phyloP scores from a whole-genome alignment of 2,888 invertebrate genomes.

The Nyleta sp. region DNA sequence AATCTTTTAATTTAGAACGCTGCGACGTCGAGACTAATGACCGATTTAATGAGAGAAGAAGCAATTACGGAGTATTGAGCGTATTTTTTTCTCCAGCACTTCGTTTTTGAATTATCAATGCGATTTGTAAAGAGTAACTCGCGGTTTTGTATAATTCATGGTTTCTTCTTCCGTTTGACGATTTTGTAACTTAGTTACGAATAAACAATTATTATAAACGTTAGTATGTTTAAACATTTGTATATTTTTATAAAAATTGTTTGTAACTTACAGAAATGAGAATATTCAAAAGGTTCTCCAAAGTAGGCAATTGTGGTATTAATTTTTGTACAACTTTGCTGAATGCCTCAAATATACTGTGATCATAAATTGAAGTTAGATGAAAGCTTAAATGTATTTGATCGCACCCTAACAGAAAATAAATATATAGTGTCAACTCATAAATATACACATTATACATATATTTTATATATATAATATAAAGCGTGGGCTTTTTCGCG shows the following conservation, averaged over 20 bases:
- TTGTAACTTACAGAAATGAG: slow-evolving; percentile 94
- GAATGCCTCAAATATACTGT: slow-evolving; percentile 99
- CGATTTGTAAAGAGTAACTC: too few relatives aligned
- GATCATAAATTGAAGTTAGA: slow-evolving; percentile 99
- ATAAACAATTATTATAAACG: too few relatives aligned
- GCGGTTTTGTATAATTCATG: too few relatives aligned
- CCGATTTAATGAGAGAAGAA: slow-evolving; percentile 44
- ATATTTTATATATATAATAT: too few relatives aligned
- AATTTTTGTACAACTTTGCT: slow-evolving; percentile 99
- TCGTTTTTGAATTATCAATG: not conserved
- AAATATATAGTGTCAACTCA: too few relatives aligned
- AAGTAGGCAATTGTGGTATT: slow-evolving; percentile 97
- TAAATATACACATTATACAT: too few relatives aligned
- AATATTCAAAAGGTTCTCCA: slow-evolving; percentile 98
- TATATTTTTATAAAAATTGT: too few relatives aligned
- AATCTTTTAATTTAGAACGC: slow-evolving; percentile 56
- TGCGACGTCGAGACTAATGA: slow-evolving; percentile 51
- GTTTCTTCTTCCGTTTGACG: too few relatives aligned
- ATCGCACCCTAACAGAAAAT: slow-evolving; percentile 89
- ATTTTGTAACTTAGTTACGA: too few relatives aligned
- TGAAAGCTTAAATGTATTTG: slow-evolving; percentile 97
- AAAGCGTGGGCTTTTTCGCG: too few relatives aligned
- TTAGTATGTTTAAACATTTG: too few relatives aligned
- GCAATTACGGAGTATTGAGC: slow-evolving; percentile 36
- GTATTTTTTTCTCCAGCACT: not conserved